Base-by-base conservation (phyloP, 1,140 invertebrate species). In the Uloborus diversus region DNA sequence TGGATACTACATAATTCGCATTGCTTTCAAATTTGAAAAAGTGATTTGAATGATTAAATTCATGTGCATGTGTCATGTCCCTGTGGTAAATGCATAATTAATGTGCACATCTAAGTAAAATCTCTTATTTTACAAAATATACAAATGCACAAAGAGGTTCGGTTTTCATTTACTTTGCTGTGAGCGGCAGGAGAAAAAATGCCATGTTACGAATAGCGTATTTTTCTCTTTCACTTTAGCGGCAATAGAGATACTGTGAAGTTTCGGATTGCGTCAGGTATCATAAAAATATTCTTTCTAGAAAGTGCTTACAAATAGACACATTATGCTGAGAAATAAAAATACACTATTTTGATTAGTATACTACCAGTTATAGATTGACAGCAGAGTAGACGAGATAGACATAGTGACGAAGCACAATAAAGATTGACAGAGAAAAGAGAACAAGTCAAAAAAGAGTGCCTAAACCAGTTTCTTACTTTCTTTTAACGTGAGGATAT, bases 221-320 rank as follows among this genome's bases (percentile, higher is more conserved):
- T 33, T 59, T 17, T 69, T 56, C 14, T 69, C 56, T 25, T 20
- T 69, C 20, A 56, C 30, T 69, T 53, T 56, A 49, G 17, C 9
- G 42, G 42, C 14, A 42, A 69, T n/a, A 56, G 49, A 25, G 33
- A 53, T 27, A 13, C 56, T 27, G 9, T 13, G 13, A 51, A n/a
- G 33, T 33, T 69, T 56, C 53, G 14, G 25, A 69, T 56, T 49
- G 51, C 32, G 42, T 61, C 13, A 53, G 20, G 49, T 53, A 20
- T 51, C 57, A 62, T 73, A 62, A 73, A 73, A 73, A 73, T 73
- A 73, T 69, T 33, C 14, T 62, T 73, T 73, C 70, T 73, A 62
- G 56, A 73, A 49, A 62, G 70, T 73, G 70, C 70, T 47, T 62
- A 62, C 11, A 62, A 61, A 73, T 42, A 23, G 23, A 59, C 68